Conservation (phyloP, 2,797 vertebrate species). For the Naso thynnoides region DNA sequence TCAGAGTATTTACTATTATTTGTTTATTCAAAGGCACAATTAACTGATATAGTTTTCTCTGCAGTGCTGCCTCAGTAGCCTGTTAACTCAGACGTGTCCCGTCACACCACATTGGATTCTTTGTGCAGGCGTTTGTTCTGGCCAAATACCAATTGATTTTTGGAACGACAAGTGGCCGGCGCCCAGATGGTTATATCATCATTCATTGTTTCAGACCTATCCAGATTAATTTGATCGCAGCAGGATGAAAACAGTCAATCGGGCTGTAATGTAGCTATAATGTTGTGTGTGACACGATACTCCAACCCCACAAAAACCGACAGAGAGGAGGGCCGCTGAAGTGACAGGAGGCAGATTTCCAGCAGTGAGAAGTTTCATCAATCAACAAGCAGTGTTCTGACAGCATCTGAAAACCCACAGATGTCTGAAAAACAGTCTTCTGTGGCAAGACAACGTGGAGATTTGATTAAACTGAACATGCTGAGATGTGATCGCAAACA, state of each 20-base stretch:
- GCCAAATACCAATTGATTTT: constrained; percentile 72
- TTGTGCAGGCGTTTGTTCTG: constrained; percentile 56
- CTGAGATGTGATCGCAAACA: constrained; percentile 8
- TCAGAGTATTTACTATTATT: neutral
- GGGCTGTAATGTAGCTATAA: constrained; percentile 64
- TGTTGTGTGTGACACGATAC: constrained; percentile 47
- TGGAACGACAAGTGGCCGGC: constrained; percentile 57
- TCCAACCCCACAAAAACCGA: constrained; percentile 41
- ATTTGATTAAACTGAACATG: neutral
- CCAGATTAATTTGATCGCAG: constrained; percentile 69
- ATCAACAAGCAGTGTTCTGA: constrained; percentile 9
- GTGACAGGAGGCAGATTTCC: constrained; percentile 52
- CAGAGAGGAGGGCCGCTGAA: neutral
- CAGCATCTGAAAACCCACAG: constrained; percentile 21
- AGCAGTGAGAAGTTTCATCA: constrained; percentile 34
- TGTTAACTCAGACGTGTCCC: constrained; percentile 40
- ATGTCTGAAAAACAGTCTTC: constrained; percentile 2
- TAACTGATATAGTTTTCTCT: neutral
- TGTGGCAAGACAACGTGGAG: neutral
- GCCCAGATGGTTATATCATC: constrained; percentile 71
- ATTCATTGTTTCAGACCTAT: constrained; percentile 69
- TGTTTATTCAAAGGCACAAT: neutral
- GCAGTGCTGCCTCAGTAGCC: constrained; percentile 22
- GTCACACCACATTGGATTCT: constrained; percentile 53
- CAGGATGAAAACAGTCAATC: constrained; percentile 66